These are phyloP conservation scores for Acanthosepion pharaonis DNA, from an alignment of 2,888 invertebrate species.

Conservation along the genomic window DNA sequence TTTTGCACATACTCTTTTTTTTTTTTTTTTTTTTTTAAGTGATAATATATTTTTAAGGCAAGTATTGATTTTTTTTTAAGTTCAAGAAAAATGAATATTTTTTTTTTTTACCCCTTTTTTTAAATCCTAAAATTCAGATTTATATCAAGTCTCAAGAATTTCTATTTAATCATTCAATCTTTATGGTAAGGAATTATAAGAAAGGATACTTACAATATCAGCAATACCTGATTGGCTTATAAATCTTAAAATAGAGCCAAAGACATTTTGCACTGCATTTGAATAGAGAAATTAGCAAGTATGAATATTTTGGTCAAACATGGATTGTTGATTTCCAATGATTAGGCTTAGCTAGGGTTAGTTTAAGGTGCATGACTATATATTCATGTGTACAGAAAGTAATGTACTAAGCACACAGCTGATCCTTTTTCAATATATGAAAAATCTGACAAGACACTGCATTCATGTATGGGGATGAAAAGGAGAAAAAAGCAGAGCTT, in stretches of 20 bases:
- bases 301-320: background rate
- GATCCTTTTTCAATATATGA: background rate
- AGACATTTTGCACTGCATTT: background rate
- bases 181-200: too few relatives aligned
- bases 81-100: too few relatives aligned
- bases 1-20: too few relatives aligned
- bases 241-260: background rate
- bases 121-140: too few relatives aligned
- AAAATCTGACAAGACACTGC: background rate
- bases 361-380: background rate
- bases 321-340: background rate
- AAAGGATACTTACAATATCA: too few relatives aligned
- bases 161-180: too few relatives aligned
- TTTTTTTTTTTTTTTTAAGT: too few relatives aligned
- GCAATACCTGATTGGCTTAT: background rate
- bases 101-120: too few relatives aligned
- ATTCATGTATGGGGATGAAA: background rate
- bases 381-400: background rate
- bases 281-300: background rate
- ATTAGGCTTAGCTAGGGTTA: background rate
- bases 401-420: background rate
- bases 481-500: background rate
- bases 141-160: too few relatives aligned
- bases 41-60: too few relatives aligned
- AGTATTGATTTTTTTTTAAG: too few relatives aligned